Percentiles rank a stretch among this genome's conserved stretches.
These are phyloP conservation scores for Cynaeus angustus DNA, from an alignment of 2,888 invertebrate species.

Conservation along the genomic window DNA sequence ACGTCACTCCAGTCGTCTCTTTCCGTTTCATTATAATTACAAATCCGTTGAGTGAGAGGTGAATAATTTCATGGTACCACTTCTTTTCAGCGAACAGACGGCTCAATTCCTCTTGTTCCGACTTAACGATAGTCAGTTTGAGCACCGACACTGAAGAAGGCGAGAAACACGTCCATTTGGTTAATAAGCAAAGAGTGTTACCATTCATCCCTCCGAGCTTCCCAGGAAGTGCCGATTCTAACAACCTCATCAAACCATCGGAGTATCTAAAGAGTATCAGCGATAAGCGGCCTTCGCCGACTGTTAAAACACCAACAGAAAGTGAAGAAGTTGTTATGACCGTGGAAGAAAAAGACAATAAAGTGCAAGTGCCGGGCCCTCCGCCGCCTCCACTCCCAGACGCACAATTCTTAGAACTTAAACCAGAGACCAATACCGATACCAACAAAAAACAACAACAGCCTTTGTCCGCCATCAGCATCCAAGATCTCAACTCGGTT, in stretches of 20 bases:
- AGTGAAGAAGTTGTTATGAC: slow-evolving; percentile 64
- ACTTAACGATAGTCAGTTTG: slow-evolving; percentile 72
- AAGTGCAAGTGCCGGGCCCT: slow-evolving; percentile 71
- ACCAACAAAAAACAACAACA: slow-evolving; percentile 77
- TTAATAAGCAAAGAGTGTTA: slow-evolving; percentile 88
- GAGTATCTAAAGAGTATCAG: slow-evolving; percentile 92
- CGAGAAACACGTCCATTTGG: slow-evolving; percentile 76
- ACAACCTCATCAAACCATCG: slow-evolving; percentile 92
- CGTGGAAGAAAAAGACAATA: slow-evolving; percentile 56
- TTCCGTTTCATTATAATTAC: slow-evolving; percentile 46
- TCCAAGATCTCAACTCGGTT: slow-evolving; percentile 90
- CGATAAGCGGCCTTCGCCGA: slow-evolving; percentile 73
- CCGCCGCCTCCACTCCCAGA: slow-evolving; percentile 70
- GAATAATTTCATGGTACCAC: slow-evolving; percentile 45
- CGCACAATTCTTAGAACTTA: neutral
- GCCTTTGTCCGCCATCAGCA: slow-evolving; percentile 90
- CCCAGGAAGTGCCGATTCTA: slow-evolving; percentile 79
- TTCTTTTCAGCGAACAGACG: slow-evolving; percentile 67
- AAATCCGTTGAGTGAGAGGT: slow-evolving; percentile 46
- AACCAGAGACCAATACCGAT: slow-evolving; percentile 49
- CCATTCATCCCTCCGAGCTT: slow-evolving; percentile 95
- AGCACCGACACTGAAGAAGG: slow-evolving; percentile 72
- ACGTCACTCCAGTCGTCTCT: slow-evolving; percentile 33
- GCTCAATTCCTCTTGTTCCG: slow-evolving; percentile 70
- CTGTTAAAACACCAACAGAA: slow-evolving; percentile 67